Base-by-base conservation (phyloP, 2,113 vertebrate species). In the Microtus montanus region DNA sequence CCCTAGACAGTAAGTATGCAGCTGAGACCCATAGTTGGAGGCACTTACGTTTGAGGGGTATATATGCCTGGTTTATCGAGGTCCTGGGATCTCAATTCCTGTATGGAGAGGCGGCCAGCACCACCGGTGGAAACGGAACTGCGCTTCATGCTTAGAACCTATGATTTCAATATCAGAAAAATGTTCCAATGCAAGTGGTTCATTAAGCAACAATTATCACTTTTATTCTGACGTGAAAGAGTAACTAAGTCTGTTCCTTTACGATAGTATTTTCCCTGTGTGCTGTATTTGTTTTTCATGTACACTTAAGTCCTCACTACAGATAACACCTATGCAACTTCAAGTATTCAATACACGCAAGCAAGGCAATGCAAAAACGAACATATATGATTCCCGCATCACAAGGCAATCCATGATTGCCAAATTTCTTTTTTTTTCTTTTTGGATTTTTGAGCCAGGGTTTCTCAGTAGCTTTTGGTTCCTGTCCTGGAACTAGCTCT, bases 11-110 rank as follows among this genome's bases (percentile, higher is more conserved):
- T 49, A 93, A 2, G 49, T 6, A 84, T 4, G 41, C 35, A 38
- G 26, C 12, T 52, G 30, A 87, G 90, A 80, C 22, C 38, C 75
- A 52, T 0, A 3, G 85, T 3, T 30, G 47, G 64, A 20, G 63
- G 93, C 92, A 98, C 98, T 97, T 97, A 99, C 99, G 94, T 98
- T 96, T 99, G 99, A 38, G 99, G 99, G 0, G 99, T 99, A 6
- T 99, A 98, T 93, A 99, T 98, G 84, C 99, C 99, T 97, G 98
- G 99, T 96, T 99, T 99, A 98, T 99, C 99, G 92, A 4, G 97
- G 96, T 99, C 99, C 61, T 98, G 98, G n/a, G 99, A 98, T 85
- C 99, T 98, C 97, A 99, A 96, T 0, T 99, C 98, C 97, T 99
- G 97, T 75, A 99, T 98, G 0, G 99, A 99, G 1, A 97, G 98